These are phyloP conservation scores for Sander lucioperca DNA, from an alignment of 2,113 vertebrate species.

Conservation along the genomic window DNA sequence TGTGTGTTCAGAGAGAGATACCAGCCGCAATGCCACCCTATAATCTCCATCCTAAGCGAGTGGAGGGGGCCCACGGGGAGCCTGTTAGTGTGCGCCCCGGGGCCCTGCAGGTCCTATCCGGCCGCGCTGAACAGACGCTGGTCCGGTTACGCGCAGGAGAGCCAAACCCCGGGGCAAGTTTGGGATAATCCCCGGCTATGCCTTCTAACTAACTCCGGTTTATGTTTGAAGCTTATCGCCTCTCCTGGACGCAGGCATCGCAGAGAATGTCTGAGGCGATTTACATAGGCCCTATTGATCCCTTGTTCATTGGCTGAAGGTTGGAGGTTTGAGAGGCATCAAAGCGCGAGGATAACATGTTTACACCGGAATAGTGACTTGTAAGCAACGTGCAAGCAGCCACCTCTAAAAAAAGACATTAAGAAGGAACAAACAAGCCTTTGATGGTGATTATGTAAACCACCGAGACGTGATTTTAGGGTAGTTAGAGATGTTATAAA, in stretches of 20 bases:
- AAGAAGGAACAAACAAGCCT: slow-evolving; percentile 46
- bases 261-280: slow-evolving; percentile 53
- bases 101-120: slow-evolving; percentile 67
- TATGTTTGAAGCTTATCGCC: slow-evolving; percentile 69
- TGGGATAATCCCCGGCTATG: slow-evolving; percentile 77
- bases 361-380: slow-evolving; percentile 38
- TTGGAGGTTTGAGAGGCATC: slow-evolving; percentile 43
- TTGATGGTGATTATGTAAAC: slow-evolving; percentile 51
- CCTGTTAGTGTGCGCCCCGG: slow-evolving; percentile 72
- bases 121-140: slow-evolving; percentile 69
- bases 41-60: slow-evolving; percentile 77
- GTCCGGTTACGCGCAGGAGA: slow-evolving; percentile 62
- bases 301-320: slow-evolving; percentile 59
- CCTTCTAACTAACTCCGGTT: slow-evolving; percentile 58
- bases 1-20: slow-evolving; percentile 75
- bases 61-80: slow-evolving; percentile 61
- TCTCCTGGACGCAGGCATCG: slow-evolving; percentile 62
- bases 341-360: slow-evolving; percentile 64
- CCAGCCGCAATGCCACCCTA: slow-evolving; percentile 69
- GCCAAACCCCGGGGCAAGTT: slow-evolving; percentile 75
- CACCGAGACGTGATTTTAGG: slow-evolving; percentile 55
- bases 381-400: slow-evolving; percentile 26
- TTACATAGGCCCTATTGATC: slow-evolving; percentile 69
- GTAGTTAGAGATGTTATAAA: slow-evolving; percentile 9
- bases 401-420: slow-evolving; percentile 14